phyloP scores from a whole-genome alignment of 2,113 vertebrate genomes.

The Bucco capensis region DNA sequence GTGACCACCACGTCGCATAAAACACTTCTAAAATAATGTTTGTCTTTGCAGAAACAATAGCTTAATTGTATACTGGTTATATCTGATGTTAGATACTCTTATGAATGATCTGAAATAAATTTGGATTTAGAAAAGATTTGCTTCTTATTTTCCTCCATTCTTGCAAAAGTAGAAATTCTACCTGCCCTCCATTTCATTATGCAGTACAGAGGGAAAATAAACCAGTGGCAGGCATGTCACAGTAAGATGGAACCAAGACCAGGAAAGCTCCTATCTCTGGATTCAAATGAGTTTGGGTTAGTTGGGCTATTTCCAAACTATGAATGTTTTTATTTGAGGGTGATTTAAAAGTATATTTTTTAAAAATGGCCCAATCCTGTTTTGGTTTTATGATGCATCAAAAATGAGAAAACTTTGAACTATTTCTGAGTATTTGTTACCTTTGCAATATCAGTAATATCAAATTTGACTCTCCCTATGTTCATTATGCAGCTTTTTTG shows the following conservation, averaged over 20 bases:
- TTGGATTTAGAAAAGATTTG: not conserved
- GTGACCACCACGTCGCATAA: not conserved
- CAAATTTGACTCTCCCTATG: fast-evolving
- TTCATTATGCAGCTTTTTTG: not conserved
- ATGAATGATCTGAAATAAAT: not conserved
- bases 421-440: not conserved
- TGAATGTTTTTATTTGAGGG: not conserved
- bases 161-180: not conserved
- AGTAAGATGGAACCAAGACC: not conserved
- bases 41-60: not conserved
- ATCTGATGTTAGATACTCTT: not conserved
- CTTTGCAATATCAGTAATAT: not conserved
- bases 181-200: not conserved
- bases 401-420: too few relatives aligned
- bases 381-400: not conserved
- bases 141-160: not conserved
- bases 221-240: not conserved
- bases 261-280: not conserved
- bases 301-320: not conserved
- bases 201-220: not conserved
- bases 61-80: not conserved
- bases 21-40: not conserved
- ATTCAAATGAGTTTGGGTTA: not conserved
- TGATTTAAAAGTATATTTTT: fast-evolving
- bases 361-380: fast-evolving